These are phyloP conservation scores for Ahaetulla prasina DNA, from an alignment of 2,113 vertebrate genomes.

Conservation along the genomic window DNA sequence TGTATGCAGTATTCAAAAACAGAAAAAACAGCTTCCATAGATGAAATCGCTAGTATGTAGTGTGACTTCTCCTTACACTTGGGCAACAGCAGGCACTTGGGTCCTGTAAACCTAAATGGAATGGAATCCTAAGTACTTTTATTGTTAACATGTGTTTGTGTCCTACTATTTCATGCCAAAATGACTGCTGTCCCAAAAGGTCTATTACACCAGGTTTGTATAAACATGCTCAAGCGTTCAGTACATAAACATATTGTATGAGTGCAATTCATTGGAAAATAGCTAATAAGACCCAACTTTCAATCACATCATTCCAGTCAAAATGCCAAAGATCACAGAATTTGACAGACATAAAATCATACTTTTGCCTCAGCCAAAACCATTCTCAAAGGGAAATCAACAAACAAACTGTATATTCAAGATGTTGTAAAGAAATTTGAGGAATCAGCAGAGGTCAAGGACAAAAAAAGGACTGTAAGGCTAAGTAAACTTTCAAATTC, in stretches of 20 bases:
- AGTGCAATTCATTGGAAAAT: neutral
- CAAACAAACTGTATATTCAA: neutral
- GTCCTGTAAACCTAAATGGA: neutral
- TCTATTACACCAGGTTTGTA: neutral
- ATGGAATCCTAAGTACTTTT: neutral
- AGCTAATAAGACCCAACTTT: neutral
- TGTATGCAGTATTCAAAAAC: neutral
- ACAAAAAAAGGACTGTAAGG: neutral
- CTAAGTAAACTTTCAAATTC: neutral
- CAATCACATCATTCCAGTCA: neutral
- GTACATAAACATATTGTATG: neutral
- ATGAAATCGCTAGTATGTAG: neutral
- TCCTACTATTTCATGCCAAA: neutral
- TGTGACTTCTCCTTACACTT: neutral
- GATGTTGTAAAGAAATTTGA: neutral
- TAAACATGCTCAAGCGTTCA: neutral
- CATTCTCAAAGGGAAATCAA: neutral
- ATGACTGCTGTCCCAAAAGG: neutral
- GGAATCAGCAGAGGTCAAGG: neutral
- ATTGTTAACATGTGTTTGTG: neutral
- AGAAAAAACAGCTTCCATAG: neutral
- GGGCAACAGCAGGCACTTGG: neutral
- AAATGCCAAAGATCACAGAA: neutral
- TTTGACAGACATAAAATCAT: neutral
- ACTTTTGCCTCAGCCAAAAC: neutral